Conservation (phyloP, 2,888 invertebrate genomes). For the Steromphala cineraria region DNA sequence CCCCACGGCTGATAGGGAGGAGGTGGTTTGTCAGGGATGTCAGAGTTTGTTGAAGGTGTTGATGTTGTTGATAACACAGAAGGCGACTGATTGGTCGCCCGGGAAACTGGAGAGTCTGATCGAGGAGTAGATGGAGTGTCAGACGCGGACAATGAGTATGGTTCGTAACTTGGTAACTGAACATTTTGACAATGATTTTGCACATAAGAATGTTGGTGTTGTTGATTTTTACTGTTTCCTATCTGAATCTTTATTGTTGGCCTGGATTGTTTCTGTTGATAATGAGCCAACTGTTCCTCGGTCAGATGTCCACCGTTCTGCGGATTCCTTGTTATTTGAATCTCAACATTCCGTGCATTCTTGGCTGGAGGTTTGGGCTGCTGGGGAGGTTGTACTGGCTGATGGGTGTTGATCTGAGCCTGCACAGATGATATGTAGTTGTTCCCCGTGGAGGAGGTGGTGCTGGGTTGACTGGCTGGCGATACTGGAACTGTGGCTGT, state of each 20-base stretch:
- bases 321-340: constrained; percentile 48
- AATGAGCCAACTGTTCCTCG: constrained; percentile 78
- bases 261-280: constrained; percentile 41
- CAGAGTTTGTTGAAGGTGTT: constrained; percentile 74
- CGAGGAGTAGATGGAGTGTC: constrained; percentile 68
- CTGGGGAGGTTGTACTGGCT: constrained; percentile 67
- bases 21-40: constrained; percentile 72
- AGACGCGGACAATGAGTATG: constrained; percentile 35
- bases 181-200: constrained; percentile 39
- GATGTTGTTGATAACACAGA: constrained; percentile 72
- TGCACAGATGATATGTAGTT: constrained; percentile 69
- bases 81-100: constrained; percentile 73
- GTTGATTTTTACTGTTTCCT: constrained; percentile 29
- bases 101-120: constrained; percentile 72
- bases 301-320: constrained; percentile 40
- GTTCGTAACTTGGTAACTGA: constrained; percentile 37
- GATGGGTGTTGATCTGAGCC: constrained; percentile 75
- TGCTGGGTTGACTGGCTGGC: constrained; percentile 24
- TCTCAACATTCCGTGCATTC: constrained; percentile 45
- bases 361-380: constrained; percentile 8
- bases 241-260: constrained; percentile 47
- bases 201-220: constrained; percentile 20
- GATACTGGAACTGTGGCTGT: constrained; percentile 93
- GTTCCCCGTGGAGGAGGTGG: neutral
- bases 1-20: constrained; percentile 70